Evolutionary conservation across 2,113 vertebrate species (phyloP).

Genomic region (Muntiacus muntjak): DNA sequence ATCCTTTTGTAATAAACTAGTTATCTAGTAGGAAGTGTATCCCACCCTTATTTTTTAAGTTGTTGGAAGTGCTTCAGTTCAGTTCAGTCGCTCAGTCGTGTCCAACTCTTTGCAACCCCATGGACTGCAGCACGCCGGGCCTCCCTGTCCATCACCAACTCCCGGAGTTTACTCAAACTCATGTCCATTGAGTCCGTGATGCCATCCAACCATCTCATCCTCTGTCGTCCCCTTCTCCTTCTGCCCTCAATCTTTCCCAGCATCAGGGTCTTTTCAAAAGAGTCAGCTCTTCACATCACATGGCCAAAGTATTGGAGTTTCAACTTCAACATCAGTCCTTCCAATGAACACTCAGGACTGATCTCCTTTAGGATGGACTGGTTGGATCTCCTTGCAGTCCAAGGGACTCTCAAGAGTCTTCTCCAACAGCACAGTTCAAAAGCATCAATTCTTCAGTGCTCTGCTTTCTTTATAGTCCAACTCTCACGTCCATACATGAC

Average conservation of each 20-base stretch:
- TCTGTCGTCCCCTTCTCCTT: neutral
- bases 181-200: neutral
- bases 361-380: neutral
- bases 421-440: neutral
- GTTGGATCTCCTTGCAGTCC: neutral
- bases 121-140: fast-evolving
- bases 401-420: neutral
- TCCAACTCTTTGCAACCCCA: neutral
- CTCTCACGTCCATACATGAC: neutral
- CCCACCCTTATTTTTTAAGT: neutral
- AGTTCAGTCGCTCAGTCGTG: neutral
- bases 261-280: neutral
- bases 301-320: neutral
- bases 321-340: neutral
- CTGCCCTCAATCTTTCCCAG: neutral
- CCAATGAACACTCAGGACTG: fast-evolving
- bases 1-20: neutral
- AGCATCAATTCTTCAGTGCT: fast-evolving
- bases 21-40: neutral
- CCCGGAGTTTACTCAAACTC: neutral
- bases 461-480: neutral
- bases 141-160: neutral
- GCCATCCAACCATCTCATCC: neutral
- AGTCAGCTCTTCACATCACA: neutral
- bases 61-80: neutral